phyloP scores from a whole-genome alignment of 2,888 invertebrate species.

The Nasonovia ribisnigri region DNA sequence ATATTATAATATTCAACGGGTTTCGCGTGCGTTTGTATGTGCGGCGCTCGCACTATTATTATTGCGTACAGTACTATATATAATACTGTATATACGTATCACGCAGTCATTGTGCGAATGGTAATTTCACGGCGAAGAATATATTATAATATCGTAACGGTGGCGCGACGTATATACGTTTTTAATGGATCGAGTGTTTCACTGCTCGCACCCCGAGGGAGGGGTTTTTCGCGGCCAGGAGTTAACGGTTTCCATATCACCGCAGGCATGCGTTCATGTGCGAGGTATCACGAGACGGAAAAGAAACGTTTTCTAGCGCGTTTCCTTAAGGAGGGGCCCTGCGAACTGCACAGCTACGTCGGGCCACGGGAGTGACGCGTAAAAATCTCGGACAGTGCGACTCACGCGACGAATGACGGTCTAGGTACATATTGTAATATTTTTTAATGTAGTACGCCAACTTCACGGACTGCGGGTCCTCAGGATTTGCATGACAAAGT shows the following conservation, averaged over 20 bases:
- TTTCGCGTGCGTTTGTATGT: neutral
- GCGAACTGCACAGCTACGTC: neutral
- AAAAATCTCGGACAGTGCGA: neutral
- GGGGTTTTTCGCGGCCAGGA: slow-evolving; percentile 22
- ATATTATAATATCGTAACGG: slow-evolving; percentile 50
- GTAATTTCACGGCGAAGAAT: slow-evolving; percentile 42
- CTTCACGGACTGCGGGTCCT: neutral
- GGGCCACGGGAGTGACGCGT: neutral
- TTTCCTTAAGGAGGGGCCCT: neutral
- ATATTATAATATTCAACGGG: slow-evolving; percentile 54
- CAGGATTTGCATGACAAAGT: slow-evolving; percentile 44
- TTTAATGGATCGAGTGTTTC: slow-evolving; percentile 53
- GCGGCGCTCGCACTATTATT: neutral
- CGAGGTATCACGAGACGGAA: neutral
- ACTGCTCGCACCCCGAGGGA: neutral
- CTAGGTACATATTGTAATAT: no score
- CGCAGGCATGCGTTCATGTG: neutral
- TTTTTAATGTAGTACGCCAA: no score
- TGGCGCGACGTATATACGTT: slow-evolving; percentile 40
- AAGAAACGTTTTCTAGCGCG: neutral
- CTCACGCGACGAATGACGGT: neutral
- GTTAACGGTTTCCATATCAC: slow-evolving; percentile 41
- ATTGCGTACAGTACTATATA: neutral
- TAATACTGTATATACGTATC: neutral
- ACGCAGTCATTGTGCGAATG: slow-evolving; percentile 56